These are phyloP conservation scores for Peromyscus melanophrys DNA, from an alignment of 2,797 vertebrate species.

Conservation along the genomic window DNA sequence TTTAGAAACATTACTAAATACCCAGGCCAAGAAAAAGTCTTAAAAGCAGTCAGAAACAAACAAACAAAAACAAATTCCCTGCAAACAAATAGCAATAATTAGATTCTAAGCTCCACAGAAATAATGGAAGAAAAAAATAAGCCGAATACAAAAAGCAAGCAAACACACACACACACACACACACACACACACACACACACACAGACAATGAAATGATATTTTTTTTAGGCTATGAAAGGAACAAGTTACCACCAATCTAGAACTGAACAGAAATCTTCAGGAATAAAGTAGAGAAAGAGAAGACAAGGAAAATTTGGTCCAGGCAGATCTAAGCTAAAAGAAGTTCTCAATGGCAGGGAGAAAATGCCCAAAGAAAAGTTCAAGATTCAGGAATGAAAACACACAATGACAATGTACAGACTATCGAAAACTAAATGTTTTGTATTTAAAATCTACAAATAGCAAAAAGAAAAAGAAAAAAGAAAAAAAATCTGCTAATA, in stretches of 20 bases:
- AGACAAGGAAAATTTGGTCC: not conserved
- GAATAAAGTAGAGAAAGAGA: slow-evolving; percentile 48
- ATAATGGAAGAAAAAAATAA: not conserved
- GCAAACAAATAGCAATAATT: slow-evolving; percentile 41
- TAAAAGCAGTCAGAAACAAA: slow-evolving; percentile 47
- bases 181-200: no score
- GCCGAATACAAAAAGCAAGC: not conserved
- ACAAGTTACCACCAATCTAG: slow-evolving; percentile 22
- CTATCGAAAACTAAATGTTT: not conserved
- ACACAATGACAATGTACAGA: slow-evolving; percentile 11
- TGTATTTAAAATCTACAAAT: slow-evolving; percentile 35
- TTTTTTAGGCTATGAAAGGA: slow-evolving; percentile 23
- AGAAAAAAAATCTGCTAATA: not conserved
- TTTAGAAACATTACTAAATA: slow-evolving; percentile 38
- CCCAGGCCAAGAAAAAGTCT: slow-evolving; percentile 19
- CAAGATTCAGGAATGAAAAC: not conserved
- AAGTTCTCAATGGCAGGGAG: not conserved
- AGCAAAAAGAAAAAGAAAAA: slow-evolving; percentile 24
- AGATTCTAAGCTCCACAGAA: slow-evolving; percentile 19
- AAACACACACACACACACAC: no score
- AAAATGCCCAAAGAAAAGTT: slow-evolving; percentile 41
- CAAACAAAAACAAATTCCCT: not conserved
- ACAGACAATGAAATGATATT: not conserved
- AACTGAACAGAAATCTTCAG: not conserved
- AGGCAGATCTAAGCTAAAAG: not conserved